These are phyloP conservation scores for Scartelaos histophorus DNA, from an alignment of 2,113 vertebrate genomes.

Conservation along the genomic window DNA sequence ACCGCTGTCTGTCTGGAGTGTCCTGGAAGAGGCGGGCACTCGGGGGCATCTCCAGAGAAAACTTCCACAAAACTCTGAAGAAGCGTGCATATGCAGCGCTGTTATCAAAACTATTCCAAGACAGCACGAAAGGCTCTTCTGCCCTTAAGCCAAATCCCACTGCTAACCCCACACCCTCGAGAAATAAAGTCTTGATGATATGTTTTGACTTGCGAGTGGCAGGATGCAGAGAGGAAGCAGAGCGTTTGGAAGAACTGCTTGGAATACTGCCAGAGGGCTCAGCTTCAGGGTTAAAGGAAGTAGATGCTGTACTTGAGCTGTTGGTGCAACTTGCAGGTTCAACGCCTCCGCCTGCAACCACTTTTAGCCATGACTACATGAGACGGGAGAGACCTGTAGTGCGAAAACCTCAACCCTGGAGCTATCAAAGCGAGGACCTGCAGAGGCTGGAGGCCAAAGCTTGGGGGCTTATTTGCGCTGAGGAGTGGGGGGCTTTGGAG, in stretches of 20 bases:
- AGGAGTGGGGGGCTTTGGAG: conserved; percentile 81
- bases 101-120: conserved; percentile 85
- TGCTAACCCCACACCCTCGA: conserved; percentile 76
- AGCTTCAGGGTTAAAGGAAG: conserved; percentile 70
- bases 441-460: conserved; percentile 84
- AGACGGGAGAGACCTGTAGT: conserved; percentile 80
- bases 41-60: conserved; percentile 72
- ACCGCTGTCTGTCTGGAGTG: conserved; percentile 80
- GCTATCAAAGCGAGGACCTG: conserved; percentile 87
- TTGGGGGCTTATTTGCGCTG: conserved; percentile 77
- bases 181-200: conserved; percentile 91
- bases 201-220: conserved; percentile 90
- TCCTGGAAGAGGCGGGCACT: conserved; percentile 79
- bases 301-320: conserved; percentile 84
- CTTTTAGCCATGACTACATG: conserved; percentile 85
- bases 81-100: conserved; percentile 83
- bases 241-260: conserved; percentile 86
- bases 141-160: conserved; percentile 10
- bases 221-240: conserved; percentile 84
- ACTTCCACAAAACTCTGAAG: conserved; percentile 79
- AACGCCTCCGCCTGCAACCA: conserved; percentile 78
- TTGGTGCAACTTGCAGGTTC: conserved; percentile 89
- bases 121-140: conserved; percentile 53
- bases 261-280: conserved; percentile 72
- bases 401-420: conserved; percentile 79